These are phyloP conservation scores for Pomatostomus ruficeps DNA, from an alignment of 2,113 vertebrate species.

Conservation along the genomic window DNA sequence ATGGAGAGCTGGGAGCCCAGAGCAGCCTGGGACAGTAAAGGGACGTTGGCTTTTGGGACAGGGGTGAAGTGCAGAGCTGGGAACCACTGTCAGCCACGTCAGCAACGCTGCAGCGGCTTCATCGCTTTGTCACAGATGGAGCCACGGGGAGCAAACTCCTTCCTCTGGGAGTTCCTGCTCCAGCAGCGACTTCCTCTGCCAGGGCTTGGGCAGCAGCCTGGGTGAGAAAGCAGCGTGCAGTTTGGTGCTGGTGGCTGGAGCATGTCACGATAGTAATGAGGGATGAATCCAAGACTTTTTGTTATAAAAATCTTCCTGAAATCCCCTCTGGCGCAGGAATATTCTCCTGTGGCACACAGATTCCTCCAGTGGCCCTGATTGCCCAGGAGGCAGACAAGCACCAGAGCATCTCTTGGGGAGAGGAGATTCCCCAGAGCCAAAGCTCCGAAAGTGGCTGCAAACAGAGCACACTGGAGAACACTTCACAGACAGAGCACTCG, in stretches of 20 bases:
- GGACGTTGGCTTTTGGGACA: background rate
- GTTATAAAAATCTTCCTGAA: background rate
- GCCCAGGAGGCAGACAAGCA: background rate
- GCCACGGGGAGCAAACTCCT: background rate
- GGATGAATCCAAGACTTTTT: background rate
- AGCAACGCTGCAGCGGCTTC: background rate
- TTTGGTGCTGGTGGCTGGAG: background rate
- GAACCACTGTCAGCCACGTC: background rate
- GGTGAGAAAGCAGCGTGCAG: accelerated
- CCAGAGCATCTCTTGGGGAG: background rate
- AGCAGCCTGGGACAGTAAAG: background rate
- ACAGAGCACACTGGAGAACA: background rate
- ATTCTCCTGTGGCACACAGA: accelerated
- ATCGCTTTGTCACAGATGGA: background rate
- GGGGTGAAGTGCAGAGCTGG: background rate
- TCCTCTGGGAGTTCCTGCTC: background rate
- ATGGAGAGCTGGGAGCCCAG: background rate
- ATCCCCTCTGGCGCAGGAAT: background rate
- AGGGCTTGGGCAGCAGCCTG: accelerated
- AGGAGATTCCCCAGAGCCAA: background rate
- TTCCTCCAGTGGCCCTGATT: background rate
- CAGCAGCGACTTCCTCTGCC: background rate
- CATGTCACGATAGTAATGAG: accelerated
- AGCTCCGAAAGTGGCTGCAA: background rate
- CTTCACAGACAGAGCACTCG: background rate